Percentiles rank a stretch among this genome's conserved stretches.
Evolutionary conservation across 1,140 invertebrate genomes (phyloP).

Genomic region (Drosophila subpulchrella): DNA sequence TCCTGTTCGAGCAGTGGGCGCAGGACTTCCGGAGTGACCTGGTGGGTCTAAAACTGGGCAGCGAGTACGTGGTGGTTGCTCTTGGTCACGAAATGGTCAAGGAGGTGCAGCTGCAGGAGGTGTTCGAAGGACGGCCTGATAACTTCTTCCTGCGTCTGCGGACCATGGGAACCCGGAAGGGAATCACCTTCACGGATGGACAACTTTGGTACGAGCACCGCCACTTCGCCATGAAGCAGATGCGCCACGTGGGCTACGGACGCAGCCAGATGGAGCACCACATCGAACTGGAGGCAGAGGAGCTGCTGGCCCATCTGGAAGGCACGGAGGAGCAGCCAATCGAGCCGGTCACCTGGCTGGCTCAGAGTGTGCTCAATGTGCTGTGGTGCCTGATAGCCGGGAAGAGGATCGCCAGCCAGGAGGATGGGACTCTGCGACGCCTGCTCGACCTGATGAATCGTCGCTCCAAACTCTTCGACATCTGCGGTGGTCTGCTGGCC

Average conservation of each 20-base stretch:
- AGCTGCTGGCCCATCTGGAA: slow-evolving; percentile 85
- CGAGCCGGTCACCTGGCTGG: slow-evolving; percentile 84
- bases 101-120: slow-evolving; percentile 87
- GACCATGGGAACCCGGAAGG: slow-evolving; percentile 87
- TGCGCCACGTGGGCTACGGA: slow-evolving; percentile 91
- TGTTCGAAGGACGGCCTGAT: slow-evolving; percentile 90
- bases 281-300: slow-evolving; percentile 88
- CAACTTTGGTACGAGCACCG: slow-evolving; percentile 90
- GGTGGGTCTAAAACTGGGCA: slow-evolving; percentile 88
- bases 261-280: slow-evolving; percentile 89
- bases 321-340: slow-evolving; percentile 76
- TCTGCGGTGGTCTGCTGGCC: slow-evolving; percentile 89
- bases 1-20: slow-evolving; percentile 87
- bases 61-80: slow-evolving; percentile 87
- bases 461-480: slow-evolving; percentile 88
- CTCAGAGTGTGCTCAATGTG: slow-evolving; percentile 89
- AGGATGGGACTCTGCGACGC: slow-evolving; percentile 86
- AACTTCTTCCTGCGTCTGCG: slow-evolving; percentile 89
- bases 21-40: slow-evolving; percentile 87
- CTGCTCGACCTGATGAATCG: slow-evolving; percentile 88
- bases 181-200: slow-evolving; percentile 92
- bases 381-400: slow-evolving; percentile 91
- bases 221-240: slow-evolving; percentile 89
- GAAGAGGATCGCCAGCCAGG: slow-evolving; percentile 82
- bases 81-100: slow-evolving; percentile 86